These are phyloP conservation scores for Ophthalmolycus amberensis DNA, from an alignment of 2,113 vertebrate genomes.

Conservation along the genomic window DNA sequence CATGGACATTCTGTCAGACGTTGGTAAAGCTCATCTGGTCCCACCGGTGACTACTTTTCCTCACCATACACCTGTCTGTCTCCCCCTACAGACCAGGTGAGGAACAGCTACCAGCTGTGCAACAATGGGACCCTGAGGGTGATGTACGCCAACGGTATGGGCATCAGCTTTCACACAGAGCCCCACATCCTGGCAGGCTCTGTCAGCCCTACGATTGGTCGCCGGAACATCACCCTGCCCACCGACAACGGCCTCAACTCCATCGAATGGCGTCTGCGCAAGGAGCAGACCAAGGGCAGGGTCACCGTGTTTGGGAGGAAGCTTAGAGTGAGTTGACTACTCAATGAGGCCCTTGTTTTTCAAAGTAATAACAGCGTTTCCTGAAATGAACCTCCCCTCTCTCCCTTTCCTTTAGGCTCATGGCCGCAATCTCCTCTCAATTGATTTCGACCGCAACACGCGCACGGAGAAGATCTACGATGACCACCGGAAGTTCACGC, in stretches of 20 bases:
- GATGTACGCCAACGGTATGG: conserved; percentile 99
- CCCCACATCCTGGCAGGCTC: conserved; percentile 97
- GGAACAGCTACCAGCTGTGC: conserved; percentile 99
- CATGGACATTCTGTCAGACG: neutral
- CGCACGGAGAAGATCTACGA: conserved; percentile 99
- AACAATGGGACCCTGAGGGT: conserved; percentile 97
- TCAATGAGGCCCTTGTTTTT: neutral
- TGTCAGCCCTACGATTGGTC: conserved; percentile 95
- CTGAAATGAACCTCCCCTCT: neutral
- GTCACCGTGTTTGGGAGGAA: conserved; percentile 98
- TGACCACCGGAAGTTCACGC: conserved; percentile 96
- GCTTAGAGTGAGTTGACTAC: conserved; percentile 89
- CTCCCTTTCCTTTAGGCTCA: conserved; percentile 86
- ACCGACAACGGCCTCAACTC: conserved; percentile 98
- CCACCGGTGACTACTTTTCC: neutral
- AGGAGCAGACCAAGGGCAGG: conserved; percentile 98
- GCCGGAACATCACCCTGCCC: conserved; percentile 97
- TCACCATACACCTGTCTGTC: conserved; percentile 7
- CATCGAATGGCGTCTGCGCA: conserved; percentile 98
- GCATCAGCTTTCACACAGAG: conserved; percentile 98
- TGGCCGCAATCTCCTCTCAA: conserved; percentile 95
- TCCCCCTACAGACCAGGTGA: conserved; percentile 92
- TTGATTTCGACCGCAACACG: conserved; percentile 98
- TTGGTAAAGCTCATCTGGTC: neutral
- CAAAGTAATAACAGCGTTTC: neutral